A percentile compares a stretch with the other conserved stretches of the same genome.
Conservation (phyloP, 1,140 invertebrate species). For the Alviniconcha marisindica region DNA sequence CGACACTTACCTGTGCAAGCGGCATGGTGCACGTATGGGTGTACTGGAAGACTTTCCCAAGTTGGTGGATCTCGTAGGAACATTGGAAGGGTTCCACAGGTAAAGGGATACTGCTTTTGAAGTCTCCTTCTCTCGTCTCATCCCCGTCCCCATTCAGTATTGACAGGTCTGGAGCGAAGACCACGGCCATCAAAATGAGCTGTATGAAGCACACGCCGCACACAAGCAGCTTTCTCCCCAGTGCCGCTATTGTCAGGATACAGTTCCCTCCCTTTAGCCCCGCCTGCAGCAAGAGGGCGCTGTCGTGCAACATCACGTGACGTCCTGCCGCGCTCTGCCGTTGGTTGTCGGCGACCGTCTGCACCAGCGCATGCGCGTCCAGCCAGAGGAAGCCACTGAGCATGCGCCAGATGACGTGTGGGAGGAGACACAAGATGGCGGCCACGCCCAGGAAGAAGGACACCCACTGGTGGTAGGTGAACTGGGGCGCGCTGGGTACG, state of each 20-base stretch:
- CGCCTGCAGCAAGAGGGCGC: not conserved
- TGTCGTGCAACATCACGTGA: slow-evolving; percentile 10
- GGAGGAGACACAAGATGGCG: slow-evolving; percentile 22
- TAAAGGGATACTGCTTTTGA: not conserved
- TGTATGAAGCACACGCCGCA: not conserved
- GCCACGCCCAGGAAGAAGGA: slow-evolving; percentile 20
- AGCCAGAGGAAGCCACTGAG: not conserved
- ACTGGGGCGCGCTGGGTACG: too few species aligned
- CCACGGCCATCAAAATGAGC: not conserved
- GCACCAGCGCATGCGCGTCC: slow-evolving; percentile 1
- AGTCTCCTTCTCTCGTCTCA: too few species aligned
- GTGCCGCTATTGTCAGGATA: not conserved
- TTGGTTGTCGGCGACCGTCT: not conserved
- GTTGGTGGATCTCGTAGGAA: not conserved
- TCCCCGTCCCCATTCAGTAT: too few species aligned
- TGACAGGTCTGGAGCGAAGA: slow-evolving; percentile 23
- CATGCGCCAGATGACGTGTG: slow-evolving; percentile 24
- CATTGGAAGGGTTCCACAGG: not conserved
- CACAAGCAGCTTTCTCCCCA: not conserved
- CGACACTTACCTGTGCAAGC: not conserved
- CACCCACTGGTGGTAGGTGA: slow-evolving; percentile 29
- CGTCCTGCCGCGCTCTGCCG: not conserved
- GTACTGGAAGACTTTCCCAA: not conserved
- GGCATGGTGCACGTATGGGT: not conserved
- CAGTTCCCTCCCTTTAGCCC: slow-evolving; percentile 18